Evolutionary conservation across 2,888 invertebrate genomes (phyloP).

Genomic region (Amorpha juglandis): DNA sequence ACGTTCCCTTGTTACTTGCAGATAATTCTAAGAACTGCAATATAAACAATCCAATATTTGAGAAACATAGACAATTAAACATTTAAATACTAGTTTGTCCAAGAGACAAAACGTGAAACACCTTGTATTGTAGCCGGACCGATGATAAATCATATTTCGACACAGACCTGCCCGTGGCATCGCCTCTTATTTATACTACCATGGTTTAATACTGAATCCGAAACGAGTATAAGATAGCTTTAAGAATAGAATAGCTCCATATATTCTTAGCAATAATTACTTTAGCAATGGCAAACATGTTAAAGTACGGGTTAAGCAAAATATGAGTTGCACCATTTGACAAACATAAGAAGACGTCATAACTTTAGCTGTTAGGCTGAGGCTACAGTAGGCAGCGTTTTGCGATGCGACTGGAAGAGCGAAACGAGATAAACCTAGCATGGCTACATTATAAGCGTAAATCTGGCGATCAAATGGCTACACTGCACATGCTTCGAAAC

Average conservation of each 20-base stretch:
- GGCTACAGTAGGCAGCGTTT: no score
- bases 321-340: no score
- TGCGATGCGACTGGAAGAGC: no score
- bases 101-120: constrained; percentile 17
- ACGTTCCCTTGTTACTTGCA: background rate
- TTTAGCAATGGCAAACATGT: no score
- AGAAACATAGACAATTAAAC: constrained; percentile 17
- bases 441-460: no score
- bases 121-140: constrained; percentile 21
- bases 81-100: constrained; percentile 23
- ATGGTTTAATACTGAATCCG: background rate
- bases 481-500: no score
- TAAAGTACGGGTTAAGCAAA: no score
- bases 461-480: no score
- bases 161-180: constrained; percentile 27
- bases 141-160: constrained; percentile 24
- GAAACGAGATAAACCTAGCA: no score
- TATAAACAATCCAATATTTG: constrained; percentile 1
- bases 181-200: constrained; percentile 20
- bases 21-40: background rate
- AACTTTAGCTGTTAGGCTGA: no score
- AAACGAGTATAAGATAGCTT: background rate
- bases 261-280: no score
- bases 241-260: background rate
- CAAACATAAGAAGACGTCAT: no score